Conservation (phyloP, 1,140 invertebrate genomes). For the Drosophila rhopaloa region DNA sequence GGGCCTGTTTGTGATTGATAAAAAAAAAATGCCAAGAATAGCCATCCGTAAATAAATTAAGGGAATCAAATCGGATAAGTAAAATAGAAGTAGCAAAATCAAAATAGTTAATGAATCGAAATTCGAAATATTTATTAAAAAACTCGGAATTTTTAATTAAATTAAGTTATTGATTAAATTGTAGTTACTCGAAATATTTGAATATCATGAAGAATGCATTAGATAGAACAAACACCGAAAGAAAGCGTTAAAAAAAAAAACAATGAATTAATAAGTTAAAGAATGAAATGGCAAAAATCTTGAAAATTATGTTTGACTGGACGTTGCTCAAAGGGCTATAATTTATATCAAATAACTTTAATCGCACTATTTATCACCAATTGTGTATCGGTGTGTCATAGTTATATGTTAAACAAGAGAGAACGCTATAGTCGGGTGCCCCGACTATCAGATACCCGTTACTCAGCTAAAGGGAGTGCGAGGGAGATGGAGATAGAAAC, state of each 20-base stretch:
- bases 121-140: background rate
- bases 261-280: background rate
- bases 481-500: too few species aligned
- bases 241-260: background rate
- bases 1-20: slow-evolving; percentile 18
- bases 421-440: too few species aligned
- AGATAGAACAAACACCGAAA: slow-evolving; percentile 5
- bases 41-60: background rate
- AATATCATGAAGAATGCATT: background rate
- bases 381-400: slow-evolving; percentile 1
- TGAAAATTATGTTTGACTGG: slow-evolving; percentile 10
- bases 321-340: slow-evolving; percentile 11
- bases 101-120: too few species aligned
- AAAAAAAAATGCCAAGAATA: background rate
- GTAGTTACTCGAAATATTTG: background rate
- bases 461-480: too few species aligned
- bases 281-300: background rate
- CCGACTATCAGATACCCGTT: too few species aligned
- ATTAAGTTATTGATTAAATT: background rate
- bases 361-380: background rate
- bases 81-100: background rate
- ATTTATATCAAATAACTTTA: background rate
- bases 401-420: slow-evolving; percentile 1
- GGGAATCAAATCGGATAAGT: slow-evolving; percentile 3
- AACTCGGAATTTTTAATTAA: background rate